Evolutionary conservation across 92 coral and sea anemone species (phyloP), one percentile per base, ranked within the genome.

Genomic region (Actinostola sp.): DNA sequence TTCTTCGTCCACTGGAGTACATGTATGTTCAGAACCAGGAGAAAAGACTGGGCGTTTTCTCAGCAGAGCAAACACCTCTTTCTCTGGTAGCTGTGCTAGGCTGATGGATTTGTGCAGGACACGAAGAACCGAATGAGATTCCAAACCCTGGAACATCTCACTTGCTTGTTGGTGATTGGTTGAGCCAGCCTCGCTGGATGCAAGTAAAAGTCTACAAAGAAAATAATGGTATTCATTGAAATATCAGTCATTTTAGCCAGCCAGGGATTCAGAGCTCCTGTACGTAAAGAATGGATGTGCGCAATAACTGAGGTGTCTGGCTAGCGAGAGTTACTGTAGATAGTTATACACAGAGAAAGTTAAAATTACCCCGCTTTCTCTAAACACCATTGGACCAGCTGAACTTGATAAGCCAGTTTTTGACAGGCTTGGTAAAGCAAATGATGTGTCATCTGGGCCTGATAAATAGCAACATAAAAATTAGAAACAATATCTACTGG

Each of bases 331-430:
- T n/a, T n/a, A n/a, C n/a, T n/a, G n/a, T n/a, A n/a, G n/a, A n/a
- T n/a, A n/a, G 6, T 36, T 4, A 36, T 36, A 36, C 4, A 36
- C 11, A 36, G 6, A 36, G 4, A 36, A 36, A 36, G 6, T 4
- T 36, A 4, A 4, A 12, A 26, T 52, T 71, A 87, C 96, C 86
- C 73, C 2, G 99, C 97, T 49, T 89, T 91, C 56, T 91, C 90
- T 61, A 93, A 68, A 62, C 99, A 95, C 99, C 99, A 95, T 72
- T 91, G 91, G 24, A 95, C 99, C 45, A 95, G 84, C 66, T 95
- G 92, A 17, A 95, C 92, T 72, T 95, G 99, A 76, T 95, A 95
- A 30, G 91, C 99, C 45, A 95, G 87, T 59, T 88, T 91, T 71
- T 92, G 90, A 72, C 97, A 91, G 32, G 99, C 97, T 66, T 95